Evolutionary conservation across 1,140 invertebrate genomes (phyloP), one percentile per base, ranked within the genome.

Genomic region (Drosophila eugracilis): DNA sequence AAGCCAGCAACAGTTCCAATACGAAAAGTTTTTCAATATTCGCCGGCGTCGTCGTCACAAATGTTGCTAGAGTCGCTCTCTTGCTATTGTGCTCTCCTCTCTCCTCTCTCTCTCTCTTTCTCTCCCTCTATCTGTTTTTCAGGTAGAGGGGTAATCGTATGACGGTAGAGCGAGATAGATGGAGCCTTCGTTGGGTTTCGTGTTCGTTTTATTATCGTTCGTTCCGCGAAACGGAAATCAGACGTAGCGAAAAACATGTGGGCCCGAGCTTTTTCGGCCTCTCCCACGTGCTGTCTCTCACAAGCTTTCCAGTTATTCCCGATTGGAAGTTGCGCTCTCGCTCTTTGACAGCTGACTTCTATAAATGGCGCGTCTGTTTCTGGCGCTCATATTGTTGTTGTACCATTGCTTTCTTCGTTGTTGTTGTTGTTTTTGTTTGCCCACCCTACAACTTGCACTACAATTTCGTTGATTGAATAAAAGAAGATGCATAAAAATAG

Each of bases 11-110:
- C 81, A 85, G 83, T 85, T 85, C 81, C 81, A 85, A 85, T 85
- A 77, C 81, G 83, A 85, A 85, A 80, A 85, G 39, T 88, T 81
- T 85, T 85, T 85, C 83, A 85, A 85, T 85, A 86, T 85, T 85
- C 83, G 81, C 81, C 81, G 81, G 81, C 81, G 73, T 65, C 71
- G 54, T 53, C 78, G 78, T 79, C 75, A 83, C 71, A 85, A 85
- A 85, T 85, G 80, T 85, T 85, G 80, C 80, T 74, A 86, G 80
- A 42, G 70, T 37, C 42, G 50, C 60, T 55, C 28, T 58, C 50
- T 34, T 22, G 28, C 17, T 44, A n/a, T n/a, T n/a, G n/a, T n/a
- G n/a, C n/a, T n/a, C n/a, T n/a, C n/a, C n/a, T n/a, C n/a, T n/a
- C n/a, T n/a, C n/a, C n/a, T n/a, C n/a, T n/a, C n/a, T 41, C n/a